Conservation (phyloP, 2,888 invertebrate genomes). For the Halictus ligatus region DNA sequence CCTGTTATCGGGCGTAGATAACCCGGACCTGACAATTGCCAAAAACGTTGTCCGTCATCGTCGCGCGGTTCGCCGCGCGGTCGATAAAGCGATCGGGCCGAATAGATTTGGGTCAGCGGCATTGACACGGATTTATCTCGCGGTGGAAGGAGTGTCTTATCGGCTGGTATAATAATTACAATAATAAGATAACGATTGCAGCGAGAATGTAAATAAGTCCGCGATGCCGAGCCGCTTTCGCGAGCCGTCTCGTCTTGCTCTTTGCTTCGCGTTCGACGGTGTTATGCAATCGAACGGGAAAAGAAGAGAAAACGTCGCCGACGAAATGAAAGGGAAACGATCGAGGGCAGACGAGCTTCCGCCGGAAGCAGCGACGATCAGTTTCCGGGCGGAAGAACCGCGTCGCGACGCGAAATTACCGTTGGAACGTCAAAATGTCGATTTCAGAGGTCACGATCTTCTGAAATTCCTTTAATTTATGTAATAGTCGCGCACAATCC, state of each 20-base stretch:
- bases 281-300: conserved; percentile 35
- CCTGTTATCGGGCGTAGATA: conserved; percentile 40
- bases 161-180: conserved; percentile 57
- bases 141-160: conserved; percentile 47
- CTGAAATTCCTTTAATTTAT: no score
- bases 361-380: neutral
- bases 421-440: neutral
- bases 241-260: neutral
- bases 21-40: conserved; percentile 51
- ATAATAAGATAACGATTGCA: conserved; percentile 72
- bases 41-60: conserved; percentile 41
- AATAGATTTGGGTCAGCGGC: conserved; percentile 67
- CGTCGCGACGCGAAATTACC: neutral
- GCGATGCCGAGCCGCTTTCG: neutral
- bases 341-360: neutral
- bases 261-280: conserved; percentile 20
- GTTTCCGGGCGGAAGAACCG: neutral
- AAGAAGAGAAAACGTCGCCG: neutral
- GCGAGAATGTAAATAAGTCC: conserved; percentile 67
- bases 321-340: conserved; percentile 13
- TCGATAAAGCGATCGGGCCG: conserved; percentile 50
- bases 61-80: neutral
- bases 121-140: conserved; percentile 59
- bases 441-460: neutral
- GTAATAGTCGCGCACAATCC: no score